A percentile compares a stretch with the other conserved stretches of the same genome.
These are phyloP conservation scores for Menura novaehollandiae DNA, from an alignment of 2,113 vertebrate species.

Conservation along the genomic window DNA sequence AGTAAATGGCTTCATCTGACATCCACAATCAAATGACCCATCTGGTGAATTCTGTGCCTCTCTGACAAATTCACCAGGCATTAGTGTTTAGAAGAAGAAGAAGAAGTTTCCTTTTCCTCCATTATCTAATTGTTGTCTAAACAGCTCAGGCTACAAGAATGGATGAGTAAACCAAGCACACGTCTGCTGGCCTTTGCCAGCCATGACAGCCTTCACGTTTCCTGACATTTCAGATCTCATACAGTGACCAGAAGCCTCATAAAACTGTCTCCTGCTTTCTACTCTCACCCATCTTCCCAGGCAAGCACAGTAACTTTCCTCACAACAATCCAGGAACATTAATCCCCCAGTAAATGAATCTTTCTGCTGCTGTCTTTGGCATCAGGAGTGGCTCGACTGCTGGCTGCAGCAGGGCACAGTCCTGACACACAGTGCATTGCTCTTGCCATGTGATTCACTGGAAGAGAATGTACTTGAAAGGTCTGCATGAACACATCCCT, in stretches of 20 bases:
- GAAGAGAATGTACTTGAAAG: neutral
- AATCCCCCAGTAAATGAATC: neutral
- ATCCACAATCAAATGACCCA: neutral
- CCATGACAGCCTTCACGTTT: neutral
- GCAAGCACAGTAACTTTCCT: neutral
- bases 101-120: neutral
- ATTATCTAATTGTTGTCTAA: neutral
- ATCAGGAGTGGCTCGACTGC: rapidly evolving
- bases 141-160: neutral
- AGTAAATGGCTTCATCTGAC: neutral
- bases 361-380: neutral
- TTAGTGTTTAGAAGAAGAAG: neutral
- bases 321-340: neutral
- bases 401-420: neutral
- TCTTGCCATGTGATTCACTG: neutral
- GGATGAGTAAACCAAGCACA: neutral
- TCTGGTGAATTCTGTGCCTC: neutral
- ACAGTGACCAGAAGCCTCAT: neutral
- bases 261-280: neutral
- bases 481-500: neutral
- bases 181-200: neutral
- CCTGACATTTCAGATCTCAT: neutral
- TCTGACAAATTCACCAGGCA: neutral
- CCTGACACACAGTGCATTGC: neutral
- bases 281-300: neutral